Conservation (phyloP, 2,888 invertebrate species). For the Tortricodes alternella region DNA sequence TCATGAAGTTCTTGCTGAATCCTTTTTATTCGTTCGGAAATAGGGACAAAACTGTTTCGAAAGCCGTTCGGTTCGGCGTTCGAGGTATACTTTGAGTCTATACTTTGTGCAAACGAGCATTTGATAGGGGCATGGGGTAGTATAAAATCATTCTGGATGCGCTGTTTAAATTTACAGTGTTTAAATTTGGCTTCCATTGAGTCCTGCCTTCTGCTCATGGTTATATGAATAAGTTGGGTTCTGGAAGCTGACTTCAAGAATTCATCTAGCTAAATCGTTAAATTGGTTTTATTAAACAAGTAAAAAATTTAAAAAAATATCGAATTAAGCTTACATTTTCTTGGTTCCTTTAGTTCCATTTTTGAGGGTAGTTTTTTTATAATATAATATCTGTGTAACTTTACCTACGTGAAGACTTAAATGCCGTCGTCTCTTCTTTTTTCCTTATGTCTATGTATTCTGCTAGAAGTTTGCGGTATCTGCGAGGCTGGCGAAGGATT, state of each 20-base stretch:
- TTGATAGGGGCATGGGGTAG: constrained; percentile 60
- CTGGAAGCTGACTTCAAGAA: too few relatives aligned
- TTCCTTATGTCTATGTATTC: constrained; percentile 1
- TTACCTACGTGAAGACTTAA: neutral
- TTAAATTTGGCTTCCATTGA: neutral
- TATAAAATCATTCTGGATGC: constrained; percentile 22
- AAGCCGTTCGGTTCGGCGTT: constrained; percentile 65
- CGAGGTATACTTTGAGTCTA: constrained; percentile 70
- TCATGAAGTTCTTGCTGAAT: constrained; percentile 73
- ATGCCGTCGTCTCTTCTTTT: neutral
- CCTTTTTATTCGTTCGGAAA: constrained; percentile 76
- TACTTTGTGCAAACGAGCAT: constrained; percentile 78
- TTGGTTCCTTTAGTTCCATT: neutral
- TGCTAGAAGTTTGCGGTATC: constrained; percentile 23
- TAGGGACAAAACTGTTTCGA: constrained; percentile 75
- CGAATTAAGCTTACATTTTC: neutral
- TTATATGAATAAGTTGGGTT: too few relatives aligned
- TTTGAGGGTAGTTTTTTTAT: neutral
- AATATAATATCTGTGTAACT: neutral
- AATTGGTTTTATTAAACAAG: too few relatives aligned
- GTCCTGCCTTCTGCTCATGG: too few relatives aligned
- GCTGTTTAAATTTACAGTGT: neutral
- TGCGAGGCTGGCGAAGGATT: constrained; percentile 44
- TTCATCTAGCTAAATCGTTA: too few relatives aligned
- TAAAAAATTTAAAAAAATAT: too few relatives aligned